Conservation (phyloP, 1,140 invertebrate genomes). For the Streblospio benedicti region DNA sequence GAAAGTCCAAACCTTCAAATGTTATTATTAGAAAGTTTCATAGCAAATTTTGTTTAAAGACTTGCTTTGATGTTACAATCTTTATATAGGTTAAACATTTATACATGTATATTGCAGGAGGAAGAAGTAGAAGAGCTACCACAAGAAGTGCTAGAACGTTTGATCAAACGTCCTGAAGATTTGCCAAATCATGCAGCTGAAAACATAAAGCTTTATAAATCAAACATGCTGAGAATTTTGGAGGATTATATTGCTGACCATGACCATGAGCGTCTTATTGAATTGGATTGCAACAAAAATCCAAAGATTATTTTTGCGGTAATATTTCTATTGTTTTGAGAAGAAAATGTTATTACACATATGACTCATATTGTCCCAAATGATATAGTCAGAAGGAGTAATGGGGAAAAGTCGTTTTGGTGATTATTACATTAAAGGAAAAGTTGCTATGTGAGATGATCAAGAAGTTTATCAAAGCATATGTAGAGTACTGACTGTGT, state of each 20-base stretch:
- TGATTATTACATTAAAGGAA: too few species aligned
- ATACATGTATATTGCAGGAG: constrained; percentile 19
- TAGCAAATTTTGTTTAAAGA: too few species aligned
- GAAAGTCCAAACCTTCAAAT: too few species aligned
- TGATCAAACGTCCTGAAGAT: constrained; percentile 42
- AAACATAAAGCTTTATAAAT: constrained; percentile 36
- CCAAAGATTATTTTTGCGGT: constrained; percentile 34
- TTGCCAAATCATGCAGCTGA: constrained; percentile 30
- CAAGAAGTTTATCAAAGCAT: too few species aligned
- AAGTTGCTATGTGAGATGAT: too few species aligned
- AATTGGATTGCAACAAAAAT: constrained; percentile 42
- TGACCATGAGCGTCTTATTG: constrained; percentile 42
- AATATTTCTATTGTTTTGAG: neutral
- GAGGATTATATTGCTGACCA: constrained; percentile 47
- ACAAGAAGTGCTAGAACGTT: constrained; percentile 31
- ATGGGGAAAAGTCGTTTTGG: too few species aligned
- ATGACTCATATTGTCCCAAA: too few species aligned
- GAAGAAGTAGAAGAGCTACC: constrained; percentile 30
- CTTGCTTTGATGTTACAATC: neutral
- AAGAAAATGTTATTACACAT: too few species aligned
- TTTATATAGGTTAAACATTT: neutral
- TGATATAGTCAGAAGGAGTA: too few species aligned
- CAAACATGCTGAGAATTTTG: constrained; percentile 35
- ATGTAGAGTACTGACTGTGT: too few species aligned
- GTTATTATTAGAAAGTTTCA: too few species aligned